Evolutionary conservation across 1,140 invertebrate species (phyloP).

Genomic region (Drosophila willistoni): DNA sequence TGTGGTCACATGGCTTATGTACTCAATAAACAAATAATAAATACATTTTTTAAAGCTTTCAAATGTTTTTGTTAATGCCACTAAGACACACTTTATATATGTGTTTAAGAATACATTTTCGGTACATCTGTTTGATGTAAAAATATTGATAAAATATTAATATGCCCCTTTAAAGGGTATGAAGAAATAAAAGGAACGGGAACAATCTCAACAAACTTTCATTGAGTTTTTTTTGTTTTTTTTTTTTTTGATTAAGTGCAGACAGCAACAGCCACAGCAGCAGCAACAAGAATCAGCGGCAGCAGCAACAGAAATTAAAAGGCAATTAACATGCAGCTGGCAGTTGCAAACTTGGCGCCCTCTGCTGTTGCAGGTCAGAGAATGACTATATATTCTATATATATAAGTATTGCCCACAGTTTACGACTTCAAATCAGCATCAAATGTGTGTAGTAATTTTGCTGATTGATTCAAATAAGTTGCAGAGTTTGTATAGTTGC

Average conservation of each 20-base stretch:
- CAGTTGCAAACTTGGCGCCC: constrained; percentile 43
- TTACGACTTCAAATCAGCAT: constrained; percentile 73
- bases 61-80: no score
- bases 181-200: constrained; percentile 26
- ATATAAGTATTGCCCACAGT: constrained; percentile 31
- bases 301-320: constrained; percentile 67
- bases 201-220: constrained; percentile 46
- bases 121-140: no score
- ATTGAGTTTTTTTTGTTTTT: constrained; percentile 63
- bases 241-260: constrained; percentile 54
- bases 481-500: constrained; percentile 35
- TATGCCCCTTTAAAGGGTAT: constrained; percentile 1
- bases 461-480: constrained; percentile 78
- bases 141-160: not conserved
- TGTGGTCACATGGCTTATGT: no score
- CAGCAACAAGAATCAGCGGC: constrained; percentile 33
- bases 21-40: no score
- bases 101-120: no score
- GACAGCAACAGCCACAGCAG: constrained; percentile 32
- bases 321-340: constrained; percentile 75
- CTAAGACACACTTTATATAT: no score
- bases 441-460: constrained; percentile 70
- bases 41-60: no score
- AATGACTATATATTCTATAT: constrained; percentile 20
- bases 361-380: constrained; percentile 53